Evolutionary conservation across 2,888 invertebrate genomes (phyloP), one percentile per base, ranked within the genome.

Genomic region (Crepidodera aurea): DNA sequence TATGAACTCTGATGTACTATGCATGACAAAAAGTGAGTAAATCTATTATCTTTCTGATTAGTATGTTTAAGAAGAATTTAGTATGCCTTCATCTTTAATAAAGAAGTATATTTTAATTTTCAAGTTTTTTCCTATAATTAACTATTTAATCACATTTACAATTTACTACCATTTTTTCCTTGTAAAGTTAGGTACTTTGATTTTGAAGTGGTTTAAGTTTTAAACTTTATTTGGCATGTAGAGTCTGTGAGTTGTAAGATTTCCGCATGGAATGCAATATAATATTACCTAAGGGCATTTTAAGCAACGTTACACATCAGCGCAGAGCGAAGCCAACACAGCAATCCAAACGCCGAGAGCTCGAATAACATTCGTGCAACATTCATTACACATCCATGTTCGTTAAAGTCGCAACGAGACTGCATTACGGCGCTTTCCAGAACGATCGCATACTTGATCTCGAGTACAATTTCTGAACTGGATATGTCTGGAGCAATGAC

Each of bases 401-500:
- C 53, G 53, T 53, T 53, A 53, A 53, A 53, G 37, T 39, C 48
- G 12, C 48, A 48, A 48, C 40, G 15, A 51, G 51, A 53, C 53
- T 53, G 57, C 56, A 62, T 62, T 62, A 62, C 46, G 39, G 22
- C 22, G 40, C 53, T 57, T 51, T 48, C 46, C 16, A 44, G 62
- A 39, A 51, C 51, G 51, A 62, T 62, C 61, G 56, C 40, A 44
- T 57, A 62, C 57, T 62, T 39, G 57, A 62, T 51, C 50, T 58
- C 57, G 48, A 63, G 57, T 63, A 54, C 63, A 55, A 63, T 53
- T 63, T 63, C 51, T 37, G 42, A 58, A 58, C 54, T 58, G 59
- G 53, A 63, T 63, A 55, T 63, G 63, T 58, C 63, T 63, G 54
- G 53, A 63, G 51, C 53, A 53, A 53, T 53, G 53, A 53, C 53